These are phyloP conservation scores for Phylloscopus whistleri DNA, from an alignment of 2,113 vertebrate genomes.

Conservation along the genomic window DNA sequence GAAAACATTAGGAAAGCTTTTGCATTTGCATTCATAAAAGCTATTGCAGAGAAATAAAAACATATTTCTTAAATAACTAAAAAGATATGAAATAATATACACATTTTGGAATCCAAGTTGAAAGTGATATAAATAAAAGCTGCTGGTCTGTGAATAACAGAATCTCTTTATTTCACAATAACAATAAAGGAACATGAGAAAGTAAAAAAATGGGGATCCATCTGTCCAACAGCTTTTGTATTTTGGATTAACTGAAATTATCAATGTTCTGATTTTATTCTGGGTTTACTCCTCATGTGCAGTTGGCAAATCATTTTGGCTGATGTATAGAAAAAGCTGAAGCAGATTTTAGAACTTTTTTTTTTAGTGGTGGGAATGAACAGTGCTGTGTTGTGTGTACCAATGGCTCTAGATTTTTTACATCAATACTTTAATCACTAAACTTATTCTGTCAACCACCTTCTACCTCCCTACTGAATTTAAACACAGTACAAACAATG, in stretches of 20 bases:
- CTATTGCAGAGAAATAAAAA: background rate
- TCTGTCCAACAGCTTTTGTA: background rate
- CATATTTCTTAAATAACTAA: background rate
- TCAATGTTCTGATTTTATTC: background rate
- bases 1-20: background rate
- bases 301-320: background rate
- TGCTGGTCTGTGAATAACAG: background rate
- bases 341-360: background rate
- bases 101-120: background rate
- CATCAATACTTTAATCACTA: background rate
- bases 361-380: background rate
- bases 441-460: background rate
- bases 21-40: background rate
- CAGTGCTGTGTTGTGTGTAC: fast-evolving
- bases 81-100: background rate
- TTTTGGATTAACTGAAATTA: background rate
- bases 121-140: background rate
- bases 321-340: background rate
- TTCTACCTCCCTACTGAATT: background rate
- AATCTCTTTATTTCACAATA: background rate
- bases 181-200: background rate
- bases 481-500: background rate
- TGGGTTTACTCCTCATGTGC: background rate
- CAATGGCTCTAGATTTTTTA: background rate
- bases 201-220: background rate